phyloP scores from a whole-genome alignment of 2,113 vertebrate genomes.

The Microcebus griseorufus region DNA sequence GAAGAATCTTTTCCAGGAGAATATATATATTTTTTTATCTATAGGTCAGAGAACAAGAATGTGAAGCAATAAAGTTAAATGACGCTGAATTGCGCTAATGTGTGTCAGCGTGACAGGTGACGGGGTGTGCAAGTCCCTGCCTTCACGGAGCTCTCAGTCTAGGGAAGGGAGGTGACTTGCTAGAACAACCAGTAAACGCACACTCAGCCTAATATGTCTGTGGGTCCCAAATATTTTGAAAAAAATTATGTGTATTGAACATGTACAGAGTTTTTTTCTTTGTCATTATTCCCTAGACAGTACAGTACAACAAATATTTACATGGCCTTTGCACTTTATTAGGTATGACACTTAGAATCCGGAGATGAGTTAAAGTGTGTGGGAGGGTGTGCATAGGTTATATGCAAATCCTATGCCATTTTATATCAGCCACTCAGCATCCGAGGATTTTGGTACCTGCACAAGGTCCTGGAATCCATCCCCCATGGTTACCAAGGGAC shows the following conservation, averaged over 20 bases:
- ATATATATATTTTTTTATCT: background rate
- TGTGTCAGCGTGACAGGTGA: background rate
- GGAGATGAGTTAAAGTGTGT: background rate
- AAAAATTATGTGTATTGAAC: background rate
- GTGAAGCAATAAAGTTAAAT: background rate
- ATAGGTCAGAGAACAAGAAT: background rate
- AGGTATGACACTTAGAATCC: background rate
- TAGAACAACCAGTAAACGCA: background rate
- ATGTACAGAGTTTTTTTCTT: background rate
- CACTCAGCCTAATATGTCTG: fast-evolving
- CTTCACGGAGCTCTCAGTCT: background rate
- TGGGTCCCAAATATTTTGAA: background rate
- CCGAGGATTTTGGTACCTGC: background rate
- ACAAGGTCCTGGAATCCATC: background rate
- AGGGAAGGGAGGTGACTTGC: background rate
- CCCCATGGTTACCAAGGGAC: background rate
- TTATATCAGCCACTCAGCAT: background rate
- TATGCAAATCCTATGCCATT: background rate
- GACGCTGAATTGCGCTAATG: background rate
- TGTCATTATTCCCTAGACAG: background rate
- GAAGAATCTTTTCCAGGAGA: background rate
- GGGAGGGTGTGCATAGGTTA: background rate
- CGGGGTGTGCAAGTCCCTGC: background rate
- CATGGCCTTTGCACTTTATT: background rate
- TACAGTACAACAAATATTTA: background rate